Evolutionary conservation across 2,888 invertebrate genomes (phyloP).

Genomic region (Sipunculus nudus): DNA sequence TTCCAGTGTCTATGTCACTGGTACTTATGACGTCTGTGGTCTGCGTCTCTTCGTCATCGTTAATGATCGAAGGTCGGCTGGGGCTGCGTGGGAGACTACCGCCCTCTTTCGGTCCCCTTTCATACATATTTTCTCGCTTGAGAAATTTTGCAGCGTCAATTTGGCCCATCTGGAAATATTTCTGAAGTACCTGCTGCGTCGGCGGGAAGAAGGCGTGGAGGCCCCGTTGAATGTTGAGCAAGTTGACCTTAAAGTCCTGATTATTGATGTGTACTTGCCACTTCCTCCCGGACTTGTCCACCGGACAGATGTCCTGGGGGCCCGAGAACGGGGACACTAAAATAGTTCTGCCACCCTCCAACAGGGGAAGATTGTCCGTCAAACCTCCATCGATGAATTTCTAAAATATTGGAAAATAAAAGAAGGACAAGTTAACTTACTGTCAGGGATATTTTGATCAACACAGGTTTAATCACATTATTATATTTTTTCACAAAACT

Average conservation of each 20-base stretch:
- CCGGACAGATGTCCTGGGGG: slow-evolving; percentile 92
- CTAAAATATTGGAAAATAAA: too few species aligned
- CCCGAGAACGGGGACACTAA: slow-evolving; percentile 97
- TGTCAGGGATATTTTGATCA: too few species aligned
- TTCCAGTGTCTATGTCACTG: too few species aligned
- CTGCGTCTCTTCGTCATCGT: neutral
- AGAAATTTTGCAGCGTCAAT: slow-evolving; percentile 57
- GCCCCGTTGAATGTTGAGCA: slow-evolving; percentile 13
- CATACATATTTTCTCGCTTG: slow-evolving; percentile 14
- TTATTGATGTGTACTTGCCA: slow-evolving; percentile 42
- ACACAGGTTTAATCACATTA: too few species aligned
- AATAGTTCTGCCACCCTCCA: slow-evolving; percentile 83
- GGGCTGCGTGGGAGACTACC: too few species aligned
- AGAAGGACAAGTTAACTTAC: too few species aligned
- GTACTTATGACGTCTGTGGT: too few species aligned
- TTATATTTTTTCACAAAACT: too few species aligned
- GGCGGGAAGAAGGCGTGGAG: slow-evolving; percentile 17
- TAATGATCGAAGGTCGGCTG: neutral
- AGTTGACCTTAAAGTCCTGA: slow-evolving; percentile 51
- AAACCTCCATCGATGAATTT: slow-evolving; percentile 94
- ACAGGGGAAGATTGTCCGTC: slow-evolving; percentile 89
- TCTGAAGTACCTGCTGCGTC: neutral
- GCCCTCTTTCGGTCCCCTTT: neutral
- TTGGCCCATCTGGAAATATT: slow-evolving; percentile 5
- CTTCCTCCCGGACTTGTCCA: slow-evolving; percentile 38